Evolutionary conservation across 1,140 invertebrate species (phyloP).

Genomic region (Elymnias hypermnestra): DNA sequence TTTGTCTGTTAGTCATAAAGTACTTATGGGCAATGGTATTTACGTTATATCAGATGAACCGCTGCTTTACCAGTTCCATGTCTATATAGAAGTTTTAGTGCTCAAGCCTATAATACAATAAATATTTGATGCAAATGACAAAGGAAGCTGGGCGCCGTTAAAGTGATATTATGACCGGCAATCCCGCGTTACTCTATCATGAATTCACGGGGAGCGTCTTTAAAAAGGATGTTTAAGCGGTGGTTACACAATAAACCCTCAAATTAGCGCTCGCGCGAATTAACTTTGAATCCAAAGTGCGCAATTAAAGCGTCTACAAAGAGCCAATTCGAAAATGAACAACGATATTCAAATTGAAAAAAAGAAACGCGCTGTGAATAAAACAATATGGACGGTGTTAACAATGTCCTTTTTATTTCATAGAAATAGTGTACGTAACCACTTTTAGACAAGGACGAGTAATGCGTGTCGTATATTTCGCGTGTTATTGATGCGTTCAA

Average conservation of each 20-base stretch:
- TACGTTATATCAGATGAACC: too few relatives aligned
- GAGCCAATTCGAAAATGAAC: conserved; percentile 70
- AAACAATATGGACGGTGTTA: conserved; percentile 41
- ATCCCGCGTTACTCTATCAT: conserved; percentile 33
- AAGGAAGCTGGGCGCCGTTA: background rate
- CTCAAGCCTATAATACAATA: too few relatives aligned
- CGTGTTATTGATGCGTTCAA: background rate
- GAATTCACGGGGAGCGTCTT: conserved; percentile 49
- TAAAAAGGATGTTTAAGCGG: conserved; percentile 60
- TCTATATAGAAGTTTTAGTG: too few relatives aligned
- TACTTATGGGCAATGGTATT: too few relatives aligned
- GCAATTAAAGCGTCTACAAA: conserved; percentile 66
- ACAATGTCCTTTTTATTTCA: background rate
- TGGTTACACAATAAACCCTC: conserved; percentile 62
- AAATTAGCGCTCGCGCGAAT: conserved; percentile 70
- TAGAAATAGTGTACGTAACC: conserved; percentile 1
- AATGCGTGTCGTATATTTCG: conserved; percentile 11
- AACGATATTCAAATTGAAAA: conserved; percentile 72
- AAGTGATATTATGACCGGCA: conserved; percentile 7
- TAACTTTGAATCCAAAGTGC: conserved; percentile 70
- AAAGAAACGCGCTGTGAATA: conserved; percentile 66
- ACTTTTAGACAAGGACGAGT: conserved; percentile 12
- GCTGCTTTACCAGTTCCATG: too few relatives aligned
- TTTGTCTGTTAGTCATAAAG: too few relatives aligned
- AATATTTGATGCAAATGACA: conserved; percentile 3